A percentile compares a stretch with the other conserved stretches of the same genome.
Evolutionary conservation across 1,140 invertebrate genomes (phyloP).

Genomic region (Bombus superbus): DNA sequence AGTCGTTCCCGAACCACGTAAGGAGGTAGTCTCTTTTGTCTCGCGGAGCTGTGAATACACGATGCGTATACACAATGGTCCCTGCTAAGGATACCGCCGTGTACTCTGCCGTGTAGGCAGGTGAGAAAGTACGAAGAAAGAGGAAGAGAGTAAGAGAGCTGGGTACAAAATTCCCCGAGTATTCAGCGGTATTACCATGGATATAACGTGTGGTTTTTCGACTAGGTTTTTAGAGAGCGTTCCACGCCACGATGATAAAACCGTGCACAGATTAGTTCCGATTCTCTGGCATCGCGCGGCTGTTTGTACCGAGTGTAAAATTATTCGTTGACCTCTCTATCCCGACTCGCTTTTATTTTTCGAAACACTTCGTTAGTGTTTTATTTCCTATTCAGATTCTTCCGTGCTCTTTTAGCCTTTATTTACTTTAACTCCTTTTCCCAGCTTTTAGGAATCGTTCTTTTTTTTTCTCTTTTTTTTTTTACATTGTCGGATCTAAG

Average conservation of each 20-base stretch:
- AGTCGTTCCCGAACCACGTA: conserved; percentile 75
- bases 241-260: conserved; percentile 35
- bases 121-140: conserved; percentile 70
- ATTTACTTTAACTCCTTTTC: neutral
- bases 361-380: neutral
- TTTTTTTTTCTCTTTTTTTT: neutral
- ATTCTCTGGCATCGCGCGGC: conserved; percentile 30
- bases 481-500: neutral
- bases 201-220: conserved; percentile 63
- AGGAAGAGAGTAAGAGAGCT: neutral
- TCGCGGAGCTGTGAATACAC: conserved; percentile 75
- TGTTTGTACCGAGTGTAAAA: conserved; percentile 28
- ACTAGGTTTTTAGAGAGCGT: conserved; percentile 48
- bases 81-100: conserved; percentile 63
- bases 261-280: conserved; percentile 48
- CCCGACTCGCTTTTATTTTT: neutral
- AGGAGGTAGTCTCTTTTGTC: conserved; percentile 78
- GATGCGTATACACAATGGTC: conserved; percentile 76
- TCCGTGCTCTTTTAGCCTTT: neutral
- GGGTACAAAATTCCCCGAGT: conserved; percentile 61
- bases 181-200: conserved; percentile 52
- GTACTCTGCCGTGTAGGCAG: conserved; percentile 70
- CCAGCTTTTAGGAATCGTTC: no score
- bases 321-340: conserved; percentile 26
- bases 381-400: neutral